Evolutionary conservation across 2,113 vertebrate genomes (phyloP), one percentile per base, ranked within the genome.

Genomic region (Puntigrus tetrazona): DNA sequence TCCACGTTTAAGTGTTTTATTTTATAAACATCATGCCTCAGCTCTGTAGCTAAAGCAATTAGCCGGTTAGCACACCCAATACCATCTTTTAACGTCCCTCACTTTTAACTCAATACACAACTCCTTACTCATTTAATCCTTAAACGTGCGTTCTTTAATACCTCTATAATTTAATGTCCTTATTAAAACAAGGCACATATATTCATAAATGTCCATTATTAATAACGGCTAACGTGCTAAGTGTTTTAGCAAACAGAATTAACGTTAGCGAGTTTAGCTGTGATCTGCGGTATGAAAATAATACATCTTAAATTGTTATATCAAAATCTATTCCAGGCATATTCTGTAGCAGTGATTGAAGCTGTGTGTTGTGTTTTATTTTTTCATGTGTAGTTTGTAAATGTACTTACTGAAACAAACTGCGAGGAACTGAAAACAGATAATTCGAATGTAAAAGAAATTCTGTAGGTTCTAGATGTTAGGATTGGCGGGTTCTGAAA

Each of bases 351-450:
- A 31, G 14, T 55, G 20, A 9, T n/a, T n/a, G 6, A 55, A 55
- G 7, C 18, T 2, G 18, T 2, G 1, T 16, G 1, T 45, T 43
- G 1, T 10, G 1, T 45, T 11, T 45, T 29, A 22, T 22, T 70
- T 70, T 11, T 7, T 14, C 36, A n/a, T 4, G 31, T 38, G 34
- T 63, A 10, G 4, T 69, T 36, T 69, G 18, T 20, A 69, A 69
- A 69, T 73, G 7, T 73, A 73, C 70, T 73, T 45, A 73, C 70
- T 16, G 38, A 27, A 45, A 7, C 38, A 73, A 73, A 43, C 22
- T 45, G 14, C n/a, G 13, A 14, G 38, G 38, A 27, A 27, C 22
- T 14, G 22, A 16, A 27, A 73, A 45, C 11, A 25, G 11, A 27
- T 70, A 5, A n/a, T 16, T 73, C n/a, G 11, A 43, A 25, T 72